These are phyloP conservation scores for Xylota segnis DNA, from an alignment of 2,888 invertebrate species.

Conservation along the genomic window DNA sequence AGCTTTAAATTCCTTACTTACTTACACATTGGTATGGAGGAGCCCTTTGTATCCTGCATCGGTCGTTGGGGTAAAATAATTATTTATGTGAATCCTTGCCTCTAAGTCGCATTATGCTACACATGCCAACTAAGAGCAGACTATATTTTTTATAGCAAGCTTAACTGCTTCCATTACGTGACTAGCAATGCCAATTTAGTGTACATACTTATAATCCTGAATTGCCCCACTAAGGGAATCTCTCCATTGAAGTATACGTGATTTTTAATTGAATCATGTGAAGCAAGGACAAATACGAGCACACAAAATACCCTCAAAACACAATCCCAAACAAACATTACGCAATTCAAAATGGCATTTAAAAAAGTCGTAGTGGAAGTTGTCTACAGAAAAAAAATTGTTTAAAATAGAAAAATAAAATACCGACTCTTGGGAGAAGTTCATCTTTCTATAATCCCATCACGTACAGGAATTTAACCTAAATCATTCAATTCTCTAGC, in stretches of 20 bases:
- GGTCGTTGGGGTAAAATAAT: not conserved
- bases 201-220: slow-evolving; percentile 23
- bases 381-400: not conserved
- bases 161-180: slow-evolving; percentile 39
- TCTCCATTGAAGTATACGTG: slow-evolving; percentile 42
- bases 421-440: slow-evolving; percentile 59
- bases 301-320: slow-evolving; percentile 18
- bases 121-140: not conserved
- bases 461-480: slow-evolving; percentile 72
- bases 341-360: slow-evolving; percentile 27
- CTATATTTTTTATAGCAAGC: slow-evolving; percentile 19
- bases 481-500: slow-evolving; percentile 64
- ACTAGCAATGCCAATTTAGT: slow-evolving; percentile 37
- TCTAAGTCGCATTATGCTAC: not conserved
- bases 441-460: slow-evolving; percentile 70
- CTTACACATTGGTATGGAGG: too few relatives aligned
- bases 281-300: slow-evolving; percentile 23
- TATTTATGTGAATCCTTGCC: slow-evolving; percentile 2
- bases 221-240: slow-evolving; percentile 26
- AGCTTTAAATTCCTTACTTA: too few relatives aligned
- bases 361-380: too few relatives aligned
- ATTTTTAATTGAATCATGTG: slow-evolving; percentile 60
- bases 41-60: too few relatives aligned
- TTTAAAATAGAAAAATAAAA: slow-evolving; percentile 20
- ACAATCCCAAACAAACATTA: slow-evolving; percentile 36